phyloP scores from a whole-genome alignment of 2,888 invertebrate genomes.

The Brachyopa scutellaris region DNA sequence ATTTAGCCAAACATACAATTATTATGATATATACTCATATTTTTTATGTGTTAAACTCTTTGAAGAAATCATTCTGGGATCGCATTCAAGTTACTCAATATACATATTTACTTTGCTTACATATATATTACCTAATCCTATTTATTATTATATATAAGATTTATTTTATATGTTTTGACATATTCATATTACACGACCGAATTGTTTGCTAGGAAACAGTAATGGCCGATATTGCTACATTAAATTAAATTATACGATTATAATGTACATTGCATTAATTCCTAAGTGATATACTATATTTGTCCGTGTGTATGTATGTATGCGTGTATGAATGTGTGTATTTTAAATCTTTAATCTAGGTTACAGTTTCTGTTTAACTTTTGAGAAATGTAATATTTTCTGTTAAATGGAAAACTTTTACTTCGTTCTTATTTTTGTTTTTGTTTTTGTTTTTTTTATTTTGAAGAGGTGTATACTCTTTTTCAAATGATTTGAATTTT shows the following conservation, averaged over 20 bases:
- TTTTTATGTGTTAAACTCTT: background rate
- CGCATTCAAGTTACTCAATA: conserved; percentile 33
- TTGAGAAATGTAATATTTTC: conserved; percentile 17
- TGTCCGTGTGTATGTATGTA: conserved; percentile 26
- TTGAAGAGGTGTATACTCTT: background rate
- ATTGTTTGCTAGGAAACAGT: conserved; percentile 24
- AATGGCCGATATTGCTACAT: conserved; percentile 9
- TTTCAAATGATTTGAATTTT: background rate
- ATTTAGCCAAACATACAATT: conserved; percentile 30
- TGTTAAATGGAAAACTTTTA: conserved; percentile 62
- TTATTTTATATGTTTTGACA: background rate
- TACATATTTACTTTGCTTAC: too few species aligned
- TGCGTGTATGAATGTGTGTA: conserved; percentile 19
- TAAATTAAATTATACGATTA: conserved; percentile 27
- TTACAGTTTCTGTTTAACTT: background rate
- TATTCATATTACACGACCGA: conserved; percentile 9
- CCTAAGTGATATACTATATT: conserved; percentile 14
- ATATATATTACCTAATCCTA: conserved; percentile 24
- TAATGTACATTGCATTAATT: conserved; percentile 23
- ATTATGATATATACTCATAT: conserved; percentile 38
- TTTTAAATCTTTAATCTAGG: background rate
- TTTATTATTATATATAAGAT: conserved; percentile 32
- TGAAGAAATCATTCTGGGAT: conserved; percentile 19
- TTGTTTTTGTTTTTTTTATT: background rate
- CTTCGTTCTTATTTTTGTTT: background rate